Percentiles rank a stretch among this genome's conserved stretches.
phyloP scores from a whole-genome alignment of 2,888 invertebrate species.

The Platycheirus rosarum region DNA sequence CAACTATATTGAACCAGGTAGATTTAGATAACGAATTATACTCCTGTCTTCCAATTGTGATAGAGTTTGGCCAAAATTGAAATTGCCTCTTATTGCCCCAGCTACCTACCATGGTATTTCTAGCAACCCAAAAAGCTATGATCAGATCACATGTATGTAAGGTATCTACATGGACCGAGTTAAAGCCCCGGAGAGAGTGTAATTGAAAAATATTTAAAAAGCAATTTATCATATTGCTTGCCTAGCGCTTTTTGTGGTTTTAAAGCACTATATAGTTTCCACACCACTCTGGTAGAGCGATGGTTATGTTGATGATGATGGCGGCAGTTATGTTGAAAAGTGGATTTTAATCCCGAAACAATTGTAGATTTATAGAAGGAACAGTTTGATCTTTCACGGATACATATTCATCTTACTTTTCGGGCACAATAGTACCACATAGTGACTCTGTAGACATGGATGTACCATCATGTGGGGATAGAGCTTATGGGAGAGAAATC shows the following conservation, averaged over 20 bases:
- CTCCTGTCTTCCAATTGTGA: slow-evolving; percentile 43
- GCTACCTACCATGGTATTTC: slow-evolving; percentile 27
- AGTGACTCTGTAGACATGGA: slow-evolving; percentile 11
- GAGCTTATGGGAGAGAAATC: slow-evolving; percentile 26
- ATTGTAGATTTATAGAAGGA: slow-evolving; percentile 72
- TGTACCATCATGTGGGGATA: slow-evolving; percentile 9
- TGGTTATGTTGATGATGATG: slow-evolving; percentile 21
- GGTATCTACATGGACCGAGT: slow-evolving; percentile 17
- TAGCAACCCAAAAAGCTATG: not conserved
- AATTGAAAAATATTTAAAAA: slow-evolving; percentile 74
- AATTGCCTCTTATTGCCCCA: slow-evolving; percentile 43
- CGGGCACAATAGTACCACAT: slow-evolving; percentile 24
- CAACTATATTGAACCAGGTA: slow-evolving; percentile 41
- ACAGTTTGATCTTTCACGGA: slow-evolving; percentile 70
- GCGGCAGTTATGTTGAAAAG: slow-evolving; percentile 39
- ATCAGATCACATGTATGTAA: slow-evolving; percentile 1
- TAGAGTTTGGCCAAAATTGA: slow-evolving; percentile 65
- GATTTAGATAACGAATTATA: slow-evolving; percentile 38
- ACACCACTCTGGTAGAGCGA: not conserved
- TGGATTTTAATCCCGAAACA: slow-evolving; percentile 71
- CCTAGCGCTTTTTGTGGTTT: slow-evolving; percentile 71
- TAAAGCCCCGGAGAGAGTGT: slow-evolving; percentile 58
- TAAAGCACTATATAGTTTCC: not conserved
- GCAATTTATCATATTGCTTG: slow-evolving; percentile 72
- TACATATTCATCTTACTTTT: slow-evolving; percentile 70